Evolutionary conservation across 2,888 invertebrate species (phyloP).

Genomic region (Ophion ventricosus): DNA sequence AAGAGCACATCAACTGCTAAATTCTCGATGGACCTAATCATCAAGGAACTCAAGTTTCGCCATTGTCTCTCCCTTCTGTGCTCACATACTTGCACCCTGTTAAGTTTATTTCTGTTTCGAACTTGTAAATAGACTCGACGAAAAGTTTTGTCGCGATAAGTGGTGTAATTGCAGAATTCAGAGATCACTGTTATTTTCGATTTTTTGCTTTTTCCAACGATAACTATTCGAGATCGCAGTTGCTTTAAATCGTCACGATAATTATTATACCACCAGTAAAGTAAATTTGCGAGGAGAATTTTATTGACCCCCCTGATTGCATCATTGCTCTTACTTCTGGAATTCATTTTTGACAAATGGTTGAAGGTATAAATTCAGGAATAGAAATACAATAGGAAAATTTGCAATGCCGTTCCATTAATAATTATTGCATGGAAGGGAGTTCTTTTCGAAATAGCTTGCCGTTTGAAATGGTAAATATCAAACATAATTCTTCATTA

Average conservation of each 20-base stretch:
- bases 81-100: not conserved
- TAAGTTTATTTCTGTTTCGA: conserved; percentile 8
- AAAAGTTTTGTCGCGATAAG: not conserved
- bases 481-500: not conserved
- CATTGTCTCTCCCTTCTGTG: not conserved
- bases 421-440: not conserved
- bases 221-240: not conserved
- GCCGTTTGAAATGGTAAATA: not conserved
- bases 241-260: not conserved
- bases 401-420: not conserved
- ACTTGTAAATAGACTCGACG: not conserved
- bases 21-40: conserved; percentile 22
- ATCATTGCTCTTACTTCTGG: not conserved
- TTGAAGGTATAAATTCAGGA: not conserved
- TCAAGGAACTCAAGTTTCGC: conserved; percentile 4
- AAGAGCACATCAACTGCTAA: conserved; percentile 1
- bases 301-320: not conserved
- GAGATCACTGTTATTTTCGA: not conserved
- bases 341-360: not conserved
- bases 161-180: not conserved
- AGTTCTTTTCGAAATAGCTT: no score
- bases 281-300: not conserved
- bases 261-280: not conserved
- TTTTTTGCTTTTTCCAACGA: not conserved
- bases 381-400: not conserved